phyloP scores from a whole-genome alignment of 2,888 invertebrate species.

The Neoitamus cyanurus region DNA sequence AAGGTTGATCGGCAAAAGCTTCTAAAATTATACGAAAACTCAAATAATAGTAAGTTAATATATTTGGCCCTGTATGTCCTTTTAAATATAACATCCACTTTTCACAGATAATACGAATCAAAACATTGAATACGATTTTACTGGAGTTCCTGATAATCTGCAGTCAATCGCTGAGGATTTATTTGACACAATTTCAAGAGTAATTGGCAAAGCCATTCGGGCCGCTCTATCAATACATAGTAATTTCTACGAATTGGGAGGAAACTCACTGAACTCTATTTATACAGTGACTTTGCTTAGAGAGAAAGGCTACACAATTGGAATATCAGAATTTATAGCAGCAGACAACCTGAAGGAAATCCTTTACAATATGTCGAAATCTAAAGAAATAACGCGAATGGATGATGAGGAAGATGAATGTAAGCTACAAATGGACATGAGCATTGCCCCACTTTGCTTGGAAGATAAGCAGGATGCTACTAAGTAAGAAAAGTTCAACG shows the following conservation, averaged over 20 bases:
- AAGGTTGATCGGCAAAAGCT: slow-evolving; percentile 86
- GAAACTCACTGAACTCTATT: slow-evolving; percentile 88
- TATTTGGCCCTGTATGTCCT: not conserved
- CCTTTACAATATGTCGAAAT: slow-evolving; percentile 70
- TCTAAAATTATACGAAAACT: slow-evolving; percentile 78
- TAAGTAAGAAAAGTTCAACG: slow-evolving; percentile 70
- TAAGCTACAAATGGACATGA: slow-evolving; percentile 61
- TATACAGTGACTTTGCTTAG: slow-evolving; percentile 81
- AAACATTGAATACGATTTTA: slow-evolving; percentile 74
- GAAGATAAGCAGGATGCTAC: slow-evolving; percentile 76
- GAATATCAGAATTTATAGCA: slow-evolving; percentile 84
- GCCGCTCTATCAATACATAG: slow-evolving; percentile 72
- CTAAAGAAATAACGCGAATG: slow-evolving; percentile 57
- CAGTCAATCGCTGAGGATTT: slow-evolving; percentile 75
- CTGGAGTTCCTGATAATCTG: slow-evolving; percentile 71
- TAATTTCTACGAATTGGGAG: slow-evolving; percentile 87
- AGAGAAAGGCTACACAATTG: slow-evolving; percentile 81
- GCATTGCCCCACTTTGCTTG: slow-evolving; percentile 59
- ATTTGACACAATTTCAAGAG: slow-evolving; percentile 79
- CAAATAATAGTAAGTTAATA: slow-evolving; percentile 71
- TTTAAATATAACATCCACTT: not conserved
- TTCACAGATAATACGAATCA: slow-evolving; percentile 1
- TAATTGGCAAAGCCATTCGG: slow-evolving; percentile 75
- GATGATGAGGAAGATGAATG: slow-evolving; percentile 61
- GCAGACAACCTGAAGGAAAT: slow-evolving; percentile 78